phyloP scores from a whole-genome alignment of 2,888 invertebrate species.

The Drosophila subquinaria region DNA sequence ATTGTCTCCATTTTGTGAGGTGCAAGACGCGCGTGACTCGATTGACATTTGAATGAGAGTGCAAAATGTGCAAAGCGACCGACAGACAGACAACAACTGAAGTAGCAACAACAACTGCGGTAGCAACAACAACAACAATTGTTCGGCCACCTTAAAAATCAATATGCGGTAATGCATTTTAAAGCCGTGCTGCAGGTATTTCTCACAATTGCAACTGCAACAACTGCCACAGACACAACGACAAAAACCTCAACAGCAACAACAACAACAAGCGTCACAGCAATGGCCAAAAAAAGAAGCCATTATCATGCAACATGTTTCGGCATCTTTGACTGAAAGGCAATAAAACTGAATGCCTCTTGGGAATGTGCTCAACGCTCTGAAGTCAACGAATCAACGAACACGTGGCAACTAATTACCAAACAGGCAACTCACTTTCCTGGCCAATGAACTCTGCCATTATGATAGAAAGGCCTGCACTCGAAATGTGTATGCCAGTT shows the following conservation, averaged over 20 bases:
- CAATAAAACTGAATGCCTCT: constrained; percentile 32
- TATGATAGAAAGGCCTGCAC: neutral
- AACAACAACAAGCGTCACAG: neutral
- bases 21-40: constrained; percentile 71
- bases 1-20: constrained; percentile 46
- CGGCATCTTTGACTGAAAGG: constrained; percentile 30
- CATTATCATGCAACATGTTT: constrained; percentile 60
- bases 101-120: constrained; percentile 24
- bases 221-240: constrained; percentile 15
- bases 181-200: constrained; percentile 59
- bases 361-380: constrained; percentile 46
- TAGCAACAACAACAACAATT: constrained; percentile 21
- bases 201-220: constrained; percentile 37
- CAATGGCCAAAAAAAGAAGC: constrained; percentile 49
- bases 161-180: constrained; percentile 75
- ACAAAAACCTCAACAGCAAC: neutral
- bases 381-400: constrained; percentile 10
- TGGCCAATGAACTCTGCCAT: constrained; percentile 44
- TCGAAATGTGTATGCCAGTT: constrained; percentile 5
- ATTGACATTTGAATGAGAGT: constrained; percentile 79
- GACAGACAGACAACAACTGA: constrained; percentile 38
- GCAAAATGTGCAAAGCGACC: constrained; percentile 70
- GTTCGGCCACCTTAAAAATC: constrained; percentile 47
- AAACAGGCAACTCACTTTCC: neutral
- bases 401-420: constrained; percentile 37